Base-by-base conservation (phyloP, 2,797 vertebrate species). In the Sebastes paucispinis region DNA sequence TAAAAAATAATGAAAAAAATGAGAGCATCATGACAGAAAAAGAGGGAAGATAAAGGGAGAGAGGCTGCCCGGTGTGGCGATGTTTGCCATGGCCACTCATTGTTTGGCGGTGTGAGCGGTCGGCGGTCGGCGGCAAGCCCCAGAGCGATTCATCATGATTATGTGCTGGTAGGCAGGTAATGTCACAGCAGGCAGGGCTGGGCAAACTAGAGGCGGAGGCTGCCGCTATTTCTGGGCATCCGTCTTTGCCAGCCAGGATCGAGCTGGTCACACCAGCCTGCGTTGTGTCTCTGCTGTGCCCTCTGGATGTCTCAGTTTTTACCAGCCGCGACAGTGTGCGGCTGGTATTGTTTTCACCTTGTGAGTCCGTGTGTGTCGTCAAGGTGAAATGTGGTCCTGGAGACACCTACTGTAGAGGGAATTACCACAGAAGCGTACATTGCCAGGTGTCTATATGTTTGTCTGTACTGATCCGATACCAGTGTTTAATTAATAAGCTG, bases 111-210 rank as follows among this genome's bases (percentile, higher is more conserved):
- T 71, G 86, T 89, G 93, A 90, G 83, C 83, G 77, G 47, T 50
- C 43, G 43, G 16, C 16, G 43, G 81, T 84, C 86, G 73, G 79
- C 39, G 57, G 81, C 65, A 54, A 86, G 73, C 72, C 81, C 84
- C 71, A 50, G 59, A 89, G 92, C 74, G 84, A 96, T 96, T 95
- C 89, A 94, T 96, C 95, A 94, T 93, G 93, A 95, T 96, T 94
- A 95, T 92, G 91, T 87, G 90, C 85, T 83, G 80, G 86, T 89
- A 87, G 94, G 91, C 93, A 95, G 94, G 94, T 93, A 93, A 94
- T 95, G 94, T 95, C 94, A 93, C 91, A 87, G 87, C 87, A 90
- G 91, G 84, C 82, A 85, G 79, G 73, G 80, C 90, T 75, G 80
- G 87, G 91, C 85, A 81, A 88, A 86, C 72, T 25, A 34, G 71